phyloP scores from a whole-genome alignment of 2,888 invertebrate genomes.

The Cryptocephalus primarius region DNA sequence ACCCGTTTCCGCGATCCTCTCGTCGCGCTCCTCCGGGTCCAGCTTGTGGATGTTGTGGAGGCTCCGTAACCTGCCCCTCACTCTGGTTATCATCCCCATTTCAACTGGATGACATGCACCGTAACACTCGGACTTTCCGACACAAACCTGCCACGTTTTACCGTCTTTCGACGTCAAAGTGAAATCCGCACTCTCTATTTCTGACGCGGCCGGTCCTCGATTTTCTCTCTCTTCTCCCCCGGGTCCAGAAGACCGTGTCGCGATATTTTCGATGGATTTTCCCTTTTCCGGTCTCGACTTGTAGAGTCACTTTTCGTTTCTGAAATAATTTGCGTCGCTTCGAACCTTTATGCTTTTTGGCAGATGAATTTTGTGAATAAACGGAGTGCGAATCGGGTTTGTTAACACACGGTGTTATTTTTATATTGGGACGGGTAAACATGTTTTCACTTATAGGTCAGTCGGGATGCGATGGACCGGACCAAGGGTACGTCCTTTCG shows the following conservation, averaged over 20 bases:
- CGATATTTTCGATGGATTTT: no score
- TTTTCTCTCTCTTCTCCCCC: not conserved
- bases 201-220: slow-evolving; percentile 1
- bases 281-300: no score
- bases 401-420: slow-evolving; percentile 12
- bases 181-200: not conserved
- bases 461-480: slow-evolving; percentile 4
- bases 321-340: slow-evolving; percentile 8
- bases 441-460: slow-evolving; percentile 16
- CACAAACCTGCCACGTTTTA: slow-evolving; percentile 13
- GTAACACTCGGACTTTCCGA: slow-evolving; percentile 6
- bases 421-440: slow-evolving; percentile 17
- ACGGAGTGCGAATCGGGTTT: slow-evolving; percentile 8
- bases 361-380: slow-evolving; percentile 6
- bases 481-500: not conserved
- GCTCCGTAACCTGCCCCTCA: slow-evolving; percentile 46
- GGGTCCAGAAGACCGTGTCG: no score
- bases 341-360: slow-evolving; percentile 8
- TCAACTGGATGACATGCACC: not conserved
- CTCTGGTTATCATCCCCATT: slow-evolving; percentile 64
- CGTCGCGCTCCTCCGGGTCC: slow-evolving; percentile 50
- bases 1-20: slow-evolving; percentile 62
- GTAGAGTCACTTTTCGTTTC: not conserved
- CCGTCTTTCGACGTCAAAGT: slow-evolving; percentile 8
- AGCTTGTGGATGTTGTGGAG: slow-evolving; percentile 53